These are phyloP conservation scores for Illadopsis cleaveri DNA, from an alignment of 2,113 vertebrate genomes.

Conservation along the genomic window DNA sequence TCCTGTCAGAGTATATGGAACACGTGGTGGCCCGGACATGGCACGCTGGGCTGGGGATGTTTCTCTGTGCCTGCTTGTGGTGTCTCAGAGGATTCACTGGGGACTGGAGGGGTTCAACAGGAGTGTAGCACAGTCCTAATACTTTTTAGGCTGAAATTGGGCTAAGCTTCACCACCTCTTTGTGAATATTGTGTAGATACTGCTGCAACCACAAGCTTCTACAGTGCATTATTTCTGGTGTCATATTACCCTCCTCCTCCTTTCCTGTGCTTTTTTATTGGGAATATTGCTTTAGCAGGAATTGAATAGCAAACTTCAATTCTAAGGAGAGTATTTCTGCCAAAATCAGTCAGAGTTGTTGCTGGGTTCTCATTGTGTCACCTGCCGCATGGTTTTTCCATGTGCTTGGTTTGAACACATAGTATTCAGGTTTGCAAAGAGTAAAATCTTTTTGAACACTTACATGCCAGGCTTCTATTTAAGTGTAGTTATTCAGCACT, in stretches of 20 bases:
- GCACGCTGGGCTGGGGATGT: accelerated
- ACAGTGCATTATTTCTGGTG: background rate
- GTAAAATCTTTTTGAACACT: background rate
- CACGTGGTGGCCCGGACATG: accelerated
- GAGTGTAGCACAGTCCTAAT: background rate
- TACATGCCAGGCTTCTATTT: background rate
- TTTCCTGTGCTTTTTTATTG: background rate
- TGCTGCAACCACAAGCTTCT: background rate
- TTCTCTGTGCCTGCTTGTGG: background rate
- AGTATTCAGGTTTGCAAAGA: background rate
- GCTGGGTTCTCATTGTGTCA: background rate
- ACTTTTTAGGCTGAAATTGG: background rate
- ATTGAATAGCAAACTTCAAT: background rate
- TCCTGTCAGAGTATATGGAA: background rate
- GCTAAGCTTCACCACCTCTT: background rate
- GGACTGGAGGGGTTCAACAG: background rate
- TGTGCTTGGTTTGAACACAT: background rate
- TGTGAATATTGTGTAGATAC: background rate
- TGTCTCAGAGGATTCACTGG: background rate
- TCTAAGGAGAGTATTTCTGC: background rate
- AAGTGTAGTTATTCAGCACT: background rate
- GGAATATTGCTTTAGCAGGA: background rate
- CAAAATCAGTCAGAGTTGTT: background rate
- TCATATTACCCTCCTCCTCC: background rate
- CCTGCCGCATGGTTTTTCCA: background rate